Evolutionary conservation across 2,113 vertebrate genomes (phyloP).

Genomic region (Neodon shergylaensis): DNA sequence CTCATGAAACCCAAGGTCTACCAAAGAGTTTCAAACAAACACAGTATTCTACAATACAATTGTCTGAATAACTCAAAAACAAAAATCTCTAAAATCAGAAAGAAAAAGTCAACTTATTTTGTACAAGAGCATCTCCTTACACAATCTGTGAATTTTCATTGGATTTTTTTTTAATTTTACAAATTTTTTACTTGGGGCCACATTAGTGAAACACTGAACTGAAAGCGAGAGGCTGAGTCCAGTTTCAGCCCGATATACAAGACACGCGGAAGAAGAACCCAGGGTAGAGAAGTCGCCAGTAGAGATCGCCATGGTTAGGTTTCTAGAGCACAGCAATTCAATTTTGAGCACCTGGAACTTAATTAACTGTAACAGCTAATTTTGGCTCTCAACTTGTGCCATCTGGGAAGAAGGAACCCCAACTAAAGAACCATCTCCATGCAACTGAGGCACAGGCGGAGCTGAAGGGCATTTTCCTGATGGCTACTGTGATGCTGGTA

Average conservation of each 20-base stretch:
- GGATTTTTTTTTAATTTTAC: not conserved
- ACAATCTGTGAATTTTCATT: not conserved
- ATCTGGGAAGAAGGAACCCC: not conserved
- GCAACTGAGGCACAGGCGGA: not conserved
- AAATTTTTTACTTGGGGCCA: not conserved
- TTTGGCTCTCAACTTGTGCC: not conserved
- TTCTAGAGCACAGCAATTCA: not conserved
- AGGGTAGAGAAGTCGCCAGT: not conserved
- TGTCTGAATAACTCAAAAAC: not conserved
- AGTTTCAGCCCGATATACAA: not conserved
- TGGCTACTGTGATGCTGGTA: not conserved
- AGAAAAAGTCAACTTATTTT: not conserved
- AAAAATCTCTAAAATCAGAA: not conserved
- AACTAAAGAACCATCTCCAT: not conserved
- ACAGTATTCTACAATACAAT: not conserved
- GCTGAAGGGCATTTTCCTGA: not conserved
- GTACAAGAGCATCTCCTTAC: not conserved
- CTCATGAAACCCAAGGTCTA: too few species aligned
- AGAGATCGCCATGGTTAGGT: not conserved
- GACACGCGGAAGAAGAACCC: fast-evolving
- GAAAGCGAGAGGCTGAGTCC: not conserved
- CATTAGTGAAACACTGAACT: not conserved
- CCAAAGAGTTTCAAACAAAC: not conserved
- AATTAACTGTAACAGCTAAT: not conserved
- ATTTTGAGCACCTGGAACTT: not conserved